Conservation (phyloP, 2,797 vertebrate genomes). For the Urocyon cinereoargenteus region DNA sequence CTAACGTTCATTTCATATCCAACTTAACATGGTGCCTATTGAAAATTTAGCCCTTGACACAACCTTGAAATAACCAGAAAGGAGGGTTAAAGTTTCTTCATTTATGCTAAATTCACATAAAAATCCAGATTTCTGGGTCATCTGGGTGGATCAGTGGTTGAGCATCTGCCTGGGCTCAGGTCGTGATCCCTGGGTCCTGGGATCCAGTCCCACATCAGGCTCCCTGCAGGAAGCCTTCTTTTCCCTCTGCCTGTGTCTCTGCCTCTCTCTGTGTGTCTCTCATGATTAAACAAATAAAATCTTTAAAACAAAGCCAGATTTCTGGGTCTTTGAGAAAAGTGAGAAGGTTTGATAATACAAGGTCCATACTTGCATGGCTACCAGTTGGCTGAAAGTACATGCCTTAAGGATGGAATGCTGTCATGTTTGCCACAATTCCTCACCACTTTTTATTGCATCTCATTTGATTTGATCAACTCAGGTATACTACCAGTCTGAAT, state of each 20-base stretch:
- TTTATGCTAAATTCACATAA: neutral
- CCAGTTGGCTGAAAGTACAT: neutral
- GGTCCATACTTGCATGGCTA: neutral
- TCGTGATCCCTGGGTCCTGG: no score
- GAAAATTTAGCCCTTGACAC: neutral
- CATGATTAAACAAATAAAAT: no score
- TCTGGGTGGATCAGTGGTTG: no score
- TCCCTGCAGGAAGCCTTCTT: no score
- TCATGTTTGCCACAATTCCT: neutral
- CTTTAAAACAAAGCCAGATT: neutral
- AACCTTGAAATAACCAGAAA: neutral
- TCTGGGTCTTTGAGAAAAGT: neutral
- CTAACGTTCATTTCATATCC: neutral
- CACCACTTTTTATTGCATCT: neutral
- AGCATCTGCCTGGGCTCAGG: no score
- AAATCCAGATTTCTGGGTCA: neutral
- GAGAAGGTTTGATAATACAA: neutral
- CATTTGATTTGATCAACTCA: neutral
- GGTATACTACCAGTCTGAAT: neutral
- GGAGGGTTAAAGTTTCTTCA: neutral
- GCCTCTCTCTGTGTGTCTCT: no score
- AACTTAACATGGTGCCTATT: neutral
- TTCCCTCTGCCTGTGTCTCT: no score
- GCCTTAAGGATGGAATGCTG: neutral
- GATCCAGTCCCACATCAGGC: no score